Base-by-base conservation (phyloP, 1,140 invertebrate genomes). In the Drosophila mojavensis region DNA sequence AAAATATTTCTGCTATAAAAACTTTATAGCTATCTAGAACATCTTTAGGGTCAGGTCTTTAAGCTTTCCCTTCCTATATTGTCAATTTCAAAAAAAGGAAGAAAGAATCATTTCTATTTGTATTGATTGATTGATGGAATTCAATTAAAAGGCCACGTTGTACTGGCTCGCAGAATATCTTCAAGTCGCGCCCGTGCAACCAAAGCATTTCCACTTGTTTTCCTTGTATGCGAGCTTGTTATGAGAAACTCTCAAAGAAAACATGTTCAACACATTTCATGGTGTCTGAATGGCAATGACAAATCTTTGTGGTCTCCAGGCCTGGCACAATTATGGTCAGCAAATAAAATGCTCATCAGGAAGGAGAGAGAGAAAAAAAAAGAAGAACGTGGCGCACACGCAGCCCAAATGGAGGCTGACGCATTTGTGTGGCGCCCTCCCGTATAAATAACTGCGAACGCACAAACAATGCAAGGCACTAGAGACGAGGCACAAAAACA, bases 321-420 rank as follows among this genome's bases (percentile, higher is more conserved):
- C 36, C 41, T 13, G 70, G 39, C 68, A 82, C 79, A 81, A 85
- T 88, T 86, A 88, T 82, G 76, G 76, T 62, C 76, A 65, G 75
- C 84, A 86, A 86, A 86, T 86, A 70, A 81, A 82, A 85, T 66
- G 79, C 65, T 67, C 81, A 74, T 84, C 73, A 77, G 59, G 33
- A 33, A 9, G 33, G 7, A 0, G 7, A 9, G 2, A 11, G 0
- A 39, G 58, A 63, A 78, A 82, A 70, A 65, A 45, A 33, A 33
- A 33, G 2, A 33, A 0, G 7, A 9, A 33, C 6, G 30, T 39
- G 36, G 36, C 36, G 60, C 11, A 61, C 72, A 68, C 67, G 41
- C 50, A 20, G n/a, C 43, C 66, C 10, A 65, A 51, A 30, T 48
- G 59, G 30, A 51, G 48, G 56, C 61, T 59, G 60, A 72, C 61